Base-by-base conservation (phyloP, 2,113 vertebrate species). In the Brevimyrus niger region DNA sequence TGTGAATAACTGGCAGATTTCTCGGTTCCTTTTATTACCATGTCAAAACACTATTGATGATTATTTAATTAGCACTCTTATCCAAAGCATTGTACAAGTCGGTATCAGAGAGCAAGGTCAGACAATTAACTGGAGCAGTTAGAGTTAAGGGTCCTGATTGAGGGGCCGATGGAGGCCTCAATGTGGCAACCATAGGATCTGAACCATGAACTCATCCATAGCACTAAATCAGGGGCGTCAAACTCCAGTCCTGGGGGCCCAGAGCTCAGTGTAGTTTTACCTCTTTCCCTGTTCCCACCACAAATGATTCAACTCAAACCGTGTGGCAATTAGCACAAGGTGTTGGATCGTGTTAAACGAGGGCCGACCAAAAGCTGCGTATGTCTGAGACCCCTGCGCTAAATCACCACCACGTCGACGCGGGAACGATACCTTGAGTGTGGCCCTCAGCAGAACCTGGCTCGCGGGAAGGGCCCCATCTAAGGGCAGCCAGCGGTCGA, bases 401-500 rank as follows among this genome's bases (percentile, higher is more conserved):
- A 31, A 4, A 69, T 31, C 61, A 27, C 11, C 61, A 69, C 61
- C n/a, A 82, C 9, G 8, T 46, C 13, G 15, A 47, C 13, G 11
- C 27, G 21, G 38, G 82, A 84, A 23, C 93, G 94, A 94, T 91
- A 98, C 98, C 96, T 97, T 96, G 11, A 99, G 95, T 88, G 97
- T 95, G 15, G 94, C 96, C 91, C 96, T 96, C 91, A 99, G 95
- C 1, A 99, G 95, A 92, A 98, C 92, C 91, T 97, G 96, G 89
- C 94, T 96, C 88, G 92, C 91, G 4, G 96, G 73, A 13, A 89
- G 90, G 2, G 96, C 96, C 76, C 94, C 96, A 87, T 91, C 94
- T 91, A 98, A 93, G 0, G 84, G 76, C 42, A 97, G 94, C 98
- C 97, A 98, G 27, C 90, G 94, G 90, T 98, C 98, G 91, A 97